Evolutionary conservation across 2,888 invertebrate genomes (phyloP).

Genomic region (Eurytoma adleriae): DNA sequence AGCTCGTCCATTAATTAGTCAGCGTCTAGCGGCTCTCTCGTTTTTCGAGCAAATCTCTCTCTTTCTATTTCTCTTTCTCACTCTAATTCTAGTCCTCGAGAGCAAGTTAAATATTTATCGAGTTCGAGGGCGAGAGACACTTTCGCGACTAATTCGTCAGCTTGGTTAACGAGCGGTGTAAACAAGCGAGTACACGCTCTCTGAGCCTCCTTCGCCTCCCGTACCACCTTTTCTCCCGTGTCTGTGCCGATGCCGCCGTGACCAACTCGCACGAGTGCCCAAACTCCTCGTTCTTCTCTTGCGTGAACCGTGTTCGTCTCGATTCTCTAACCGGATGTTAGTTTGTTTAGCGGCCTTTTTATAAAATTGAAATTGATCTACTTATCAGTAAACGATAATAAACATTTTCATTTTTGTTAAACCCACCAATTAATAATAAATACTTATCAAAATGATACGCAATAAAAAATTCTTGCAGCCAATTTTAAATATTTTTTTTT

Average conservation of each 20-base stretch:
- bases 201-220: neutral
- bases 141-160: constrained; percentile 54
- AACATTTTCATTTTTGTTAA: too few relatives aligned
- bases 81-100: constrained; percentile 17
- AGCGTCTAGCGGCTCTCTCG: neutral
- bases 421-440: too few relatives aligned
- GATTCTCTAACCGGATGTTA: too few relatives aligned
- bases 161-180: constrained; percentile 53
- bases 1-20: constrained; percentile 47
- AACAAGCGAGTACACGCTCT: constrained; percentile 29
- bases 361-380: too few relatives aligned
- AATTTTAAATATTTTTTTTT: too few relatives aligned
- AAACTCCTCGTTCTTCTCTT: neutral
- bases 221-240: neutral
- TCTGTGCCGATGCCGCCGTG: neutral
- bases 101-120: constrained; percentile 58
- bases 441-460: too few relatives aligned
- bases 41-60: constrained; percentile 37
- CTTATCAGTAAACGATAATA: too few relatives aligned
- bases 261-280: neutral
- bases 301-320: too few relatives aligned
- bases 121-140: constrained; percentile 17
- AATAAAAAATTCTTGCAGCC: too few relatives aligned
- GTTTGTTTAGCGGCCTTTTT: too few relatives aligned
- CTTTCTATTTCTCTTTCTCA: constrained; percentile 12